Evolutionary conservation across 2,888 invertebrate species (phyloP), one percentile per base, ranked within the genome.

Genomic region (Dolomedes plantarius): DNA sequence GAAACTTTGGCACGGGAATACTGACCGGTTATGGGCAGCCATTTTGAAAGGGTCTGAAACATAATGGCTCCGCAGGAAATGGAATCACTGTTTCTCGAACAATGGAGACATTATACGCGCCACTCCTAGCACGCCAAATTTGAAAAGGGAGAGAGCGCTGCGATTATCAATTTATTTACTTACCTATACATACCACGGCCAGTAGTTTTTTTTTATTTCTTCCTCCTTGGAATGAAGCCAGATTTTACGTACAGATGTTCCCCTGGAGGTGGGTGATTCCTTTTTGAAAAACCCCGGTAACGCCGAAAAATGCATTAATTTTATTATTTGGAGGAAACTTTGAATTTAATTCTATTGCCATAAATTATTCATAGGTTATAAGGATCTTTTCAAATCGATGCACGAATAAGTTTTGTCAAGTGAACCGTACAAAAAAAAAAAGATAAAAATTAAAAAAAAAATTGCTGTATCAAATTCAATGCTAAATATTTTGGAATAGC

Each of bases 21-120:
- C 82, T 83, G 82, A 83, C 82, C 82, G 82, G 82, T 83, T 76
- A 83, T 83, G 82, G 76, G 27, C 67, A 71, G 82, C 82, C 82
- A 76, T 83, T 83, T 76, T 83, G 72, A 50, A n/a, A 71, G 65
- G 62, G 76, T 71, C 28, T 36, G 64, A 67, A 71, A 65, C 23
- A 76, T 83, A 83, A 83, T 83, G 76, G 76, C 64, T 32, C 13
- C 27, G 72, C 46, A 76, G 82, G 82, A 83, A 83, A 83, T 83
- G 76, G 82, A 83, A 83, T 46, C 56, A 71, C 76, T 65, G 82
- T 83, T 76, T 71, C 71, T 19, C 19, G 82, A 83, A 83, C 82
- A 83, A 83, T 83, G 76, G 36, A 36, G 29, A 41, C 39, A 81
- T 81, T 74, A 81, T 81, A 56, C 23, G 69, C 68, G 46, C 71